Base-by-base conservation (phyloP, 2,797 vertebrate genomes). In the Coranthus polyacanthus region DNA sequence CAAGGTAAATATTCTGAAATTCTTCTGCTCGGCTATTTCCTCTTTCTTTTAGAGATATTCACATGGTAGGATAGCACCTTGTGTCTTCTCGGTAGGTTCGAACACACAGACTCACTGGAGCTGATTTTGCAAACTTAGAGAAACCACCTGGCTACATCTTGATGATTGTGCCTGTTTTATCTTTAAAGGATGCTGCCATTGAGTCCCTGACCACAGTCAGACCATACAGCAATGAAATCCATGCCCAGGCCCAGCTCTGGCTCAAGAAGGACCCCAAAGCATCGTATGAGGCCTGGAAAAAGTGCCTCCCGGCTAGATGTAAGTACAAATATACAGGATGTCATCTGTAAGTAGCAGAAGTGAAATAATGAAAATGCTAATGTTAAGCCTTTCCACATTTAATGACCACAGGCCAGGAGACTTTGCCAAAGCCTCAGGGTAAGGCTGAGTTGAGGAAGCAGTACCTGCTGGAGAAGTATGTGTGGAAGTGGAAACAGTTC, bases 401-500 rank as follows among this genome's bases (percentile, higher is more conserved):
- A 4, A 5, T 62, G 7, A 32, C 42, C 3, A 12, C 83, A 95
- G 94, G 91, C 64, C 94, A 94, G 34, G 98, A 99, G 64, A 83
- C 77, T 9, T 90, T 89, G 0, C 94, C 96, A 12, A 99, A 98
- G 65, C 92, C 96, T 46, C 95, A 93, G 60, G 96, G 92, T 71
- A 98, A 96, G 79, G 78, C 89, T 9, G 98, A 99, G 82, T 89
- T 98, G 53, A 94, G 95, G 69, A 95, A 93, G 54, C 95, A 98
- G 71, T 99, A 98, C 81, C 80, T 99, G 88, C 93, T 95, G 0
- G 98, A 99, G 91, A 99, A 99, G 84, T 99, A 98, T 0, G 90
- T 95, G 1, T 99, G 98, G 98, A 96, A 98, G 68, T 99, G 98
- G 98, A 99, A 98, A 61, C 98, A 98, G 90, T 98, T 97, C 73